Evolutionary conservation across 2,113 vertebrate genomes (phyloP), one percentile per base, ranked within the genome.

Genomic region (Chloropsis hardwickii): DNA sequence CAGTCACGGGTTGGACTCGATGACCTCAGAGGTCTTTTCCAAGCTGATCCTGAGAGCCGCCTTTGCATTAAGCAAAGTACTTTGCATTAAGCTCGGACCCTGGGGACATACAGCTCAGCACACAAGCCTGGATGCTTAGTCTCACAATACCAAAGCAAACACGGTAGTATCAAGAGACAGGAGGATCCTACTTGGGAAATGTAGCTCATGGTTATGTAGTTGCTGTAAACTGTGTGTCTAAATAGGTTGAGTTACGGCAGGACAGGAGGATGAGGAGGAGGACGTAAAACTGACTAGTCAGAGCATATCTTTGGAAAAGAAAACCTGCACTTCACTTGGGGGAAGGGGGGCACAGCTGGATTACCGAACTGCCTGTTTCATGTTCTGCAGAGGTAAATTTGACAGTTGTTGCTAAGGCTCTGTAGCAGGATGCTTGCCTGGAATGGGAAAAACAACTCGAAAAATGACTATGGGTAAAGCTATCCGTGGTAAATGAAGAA

Each of bases 151-250:
- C 12, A 39, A 40, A 81, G 9, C 10, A 19, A 65, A 40, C 6
- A 6, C 0, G 0, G n/a, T 6, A 50, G 20, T 14, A 45, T 22
- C 12, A 11, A 40, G 20, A 28, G 15, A 40, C 5, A 25, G 48
- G 12, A 73, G 11, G 8, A 21, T 10, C 5, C n/a, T 48, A 7
- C 19, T 22, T 24, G 33, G 21, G 33, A 70, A 57, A 28, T 0
- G 3, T 9, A 33, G 31, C 25, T 50, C 25, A 15, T 16, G 8
- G 29, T 77, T 48, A 66, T 5, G 29, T 2, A 35, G 16, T 35
- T 50, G 8, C 33, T 48, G 11, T 39, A 33, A 58, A 19, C 5
- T 24, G 7, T 14, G 7, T 14, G 3, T 39, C 28, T 58, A 31
- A 81, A n/a, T 15, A 64, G 1, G 5, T 4, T 6, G 56, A 48